phyloP scores from a whole-genome alignment of 1,140 invertebrate genomes.

The Anadara kagoshimensis region DNA sequence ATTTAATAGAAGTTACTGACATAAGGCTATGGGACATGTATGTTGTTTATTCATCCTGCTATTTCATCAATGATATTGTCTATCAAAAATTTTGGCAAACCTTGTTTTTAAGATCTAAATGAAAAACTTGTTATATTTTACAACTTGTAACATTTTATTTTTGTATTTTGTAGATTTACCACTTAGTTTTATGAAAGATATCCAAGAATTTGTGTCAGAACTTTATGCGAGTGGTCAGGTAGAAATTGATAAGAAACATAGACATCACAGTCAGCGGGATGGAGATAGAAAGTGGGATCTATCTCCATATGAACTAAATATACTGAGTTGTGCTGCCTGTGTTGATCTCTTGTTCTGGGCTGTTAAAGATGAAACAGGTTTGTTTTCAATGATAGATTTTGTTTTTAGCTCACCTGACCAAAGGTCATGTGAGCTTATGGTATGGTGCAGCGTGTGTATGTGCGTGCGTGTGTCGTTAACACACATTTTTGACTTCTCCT shows the following conservation, averaged over 20 bases:
- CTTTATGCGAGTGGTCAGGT: conserved; percentile 94
- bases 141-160: no score
- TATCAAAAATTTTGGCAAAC: no score
- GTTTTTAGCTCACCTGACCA: no score
- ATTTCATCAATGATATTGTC: no score
- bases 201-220: conserved; percentile 91
- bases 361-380: conserved; percentile 96
- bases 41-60: no score
- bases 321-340: conserved; percentile 97
- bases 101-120: background rate
- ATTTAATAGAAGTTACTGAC: no score
- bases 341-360: conserved; percentile 98
- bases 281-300: conserved; percentile 75
- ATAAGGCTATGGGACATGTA: no score
- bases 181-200: conserved; percentile 92
- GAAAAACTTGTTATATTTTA: background rate
- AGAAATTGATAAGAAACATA: conserved; percentile 78
- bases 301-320: conserved; percentile 92
- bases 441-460: no score
- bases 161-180: conserved; percentile 81
- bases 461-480: no score
- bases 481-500: no score
- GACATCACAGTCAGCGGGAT: conserved; percentile 47
- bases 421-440: no score
- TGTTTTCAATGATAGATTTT: no score